These are phyloP conservation scores for Axis porcinus DNA, from an alignment of 2,113 vertebrate genomes.

Conservation along the genomic window DNA sequence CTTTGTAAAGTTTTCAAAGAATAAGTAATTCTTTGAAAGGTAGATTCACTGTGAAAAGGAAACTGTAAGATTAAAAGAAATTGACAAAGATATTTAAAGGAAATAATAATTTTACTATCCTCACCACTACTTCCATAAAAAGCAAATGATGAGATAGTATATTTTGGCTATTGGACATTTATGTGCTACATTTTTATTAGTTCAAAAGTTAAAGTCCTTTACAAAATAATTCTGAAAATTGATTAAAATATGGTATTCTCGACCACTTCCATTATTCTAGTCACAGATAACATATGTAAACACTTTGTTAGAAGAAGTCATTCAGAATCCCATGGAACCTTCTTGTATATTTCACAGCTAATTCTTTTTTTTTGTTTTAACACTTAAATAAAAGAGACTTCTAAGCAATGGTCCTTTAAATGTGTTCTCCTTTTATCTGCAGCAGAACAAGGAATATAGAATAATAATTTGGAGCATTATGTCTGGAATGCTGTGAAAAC, in stretches of 20 bases:
- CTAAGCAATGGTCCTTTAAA: slow-evolving; percentile 11
- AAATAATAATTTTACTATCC: slow-evolving; percentile 63
- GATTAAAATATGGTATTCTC: slow-evolving; percentile 34
- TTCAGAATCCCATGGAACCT: not conserved
- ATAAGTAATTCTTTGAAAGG: slow-evolving; percentile 40
- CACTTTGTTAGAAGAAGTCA: not conserved
- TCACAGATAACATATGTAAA: not conserved
- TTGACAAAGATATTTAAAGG: slow-evolving; percentile 53
- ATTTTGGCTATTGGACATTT: slow-evolving; percentile 43
- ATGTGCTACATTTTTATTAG: slow-evolving; percentile 31
- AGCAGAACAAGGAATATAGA: not conserved
- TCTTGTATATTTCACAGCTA: not conserved
- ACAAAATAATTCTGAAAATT: slow-evolving; percentile 63
- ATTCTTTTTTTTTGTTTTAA: not conserved
- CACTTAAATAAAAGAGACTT: not conserved
- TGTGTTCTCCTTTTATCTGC: slow-evolving; percentile 2
- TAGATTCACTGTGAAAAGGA: slow-evolving; percentile 7
- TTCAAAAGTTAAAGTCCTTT: slow-evolving; percentile 34
- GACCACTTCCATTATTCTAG: slow-evolving; percentile 55
- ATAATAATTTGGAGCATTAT: slow-evolving; percentile 41
- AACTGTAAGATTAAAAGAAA: slow-evolving; percentile 64
- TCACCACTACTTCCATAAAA: not conserved
- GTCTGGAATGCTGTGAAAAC: slow-evolving; percentile 40
- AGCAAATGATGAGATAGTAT: slow-evolving; percentile 20
- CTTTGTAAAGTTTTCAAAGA: slow-evolving; percentile 66